Base-by-base conservation (phyloP, 2,113 vertebrate species). In the Theristicus caerulescens region DNA sequence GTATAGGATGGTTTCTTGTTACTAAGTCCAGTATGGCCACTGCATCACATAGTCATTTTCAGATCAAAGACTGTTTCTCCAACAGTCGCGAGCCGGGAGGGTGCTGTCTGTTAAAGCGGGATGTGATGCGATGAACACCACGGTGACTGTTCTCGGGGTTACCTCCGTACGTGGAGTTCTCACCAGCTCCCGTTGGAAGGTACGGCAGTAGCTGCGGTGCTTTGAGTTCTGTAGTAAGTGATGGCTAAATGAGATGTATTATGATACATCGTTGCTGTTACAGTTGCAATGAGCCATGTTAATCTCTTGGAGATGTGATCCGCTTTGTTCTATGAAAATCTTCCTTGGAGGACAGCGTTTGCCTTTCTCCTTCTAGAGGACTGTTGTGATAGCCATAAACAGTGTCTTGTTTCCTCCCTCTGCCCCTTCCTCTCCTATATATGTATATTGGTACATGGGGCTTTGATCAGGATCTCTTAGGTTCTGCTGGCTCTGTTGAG, bases 401-500 rank as follows among this genome's bases (percentile, higher is more conserved):
- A 22, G 31, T 8, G 22, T 31, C 38, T 16, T 6, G 32, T 62
- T 70, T 52, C 32, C 6, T 89, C 8, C 6, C 19, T 29, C 34
- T 2, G 13, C 36, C 26, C 19, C 14, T 55, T 58, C 15, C 19
- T 47, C 29, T 74, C 40, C n/a, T 71, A 1, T 19, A 6, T 40
- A 3, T 6, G 6, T 67, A 1, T 31, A 9, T 21, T 17, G 24
- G 24, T 61, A 10, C 12, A 1, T 8, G 21, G 12, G 36, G 34
- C 13, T 77, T 47, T 9, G 15, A 5, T 19, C 47, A 62, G 42
- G 42, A 9, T 62, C 34, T 64, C 36, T 64, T 64, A 13, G 2
- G 0, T 70, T 74, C 51, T n/a, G 10, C 34, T 51, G 29, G 4
- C 13, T 55, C 0, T 18, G 44, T 16, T 11, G n/a, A 34, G 6